A percentile compares a stretch with the other conserved stretches of the same genome.
phyloP scores from a whole-genome alignment of 2,888 invertebrate species.

The Proisotoma minuta region DNA sequence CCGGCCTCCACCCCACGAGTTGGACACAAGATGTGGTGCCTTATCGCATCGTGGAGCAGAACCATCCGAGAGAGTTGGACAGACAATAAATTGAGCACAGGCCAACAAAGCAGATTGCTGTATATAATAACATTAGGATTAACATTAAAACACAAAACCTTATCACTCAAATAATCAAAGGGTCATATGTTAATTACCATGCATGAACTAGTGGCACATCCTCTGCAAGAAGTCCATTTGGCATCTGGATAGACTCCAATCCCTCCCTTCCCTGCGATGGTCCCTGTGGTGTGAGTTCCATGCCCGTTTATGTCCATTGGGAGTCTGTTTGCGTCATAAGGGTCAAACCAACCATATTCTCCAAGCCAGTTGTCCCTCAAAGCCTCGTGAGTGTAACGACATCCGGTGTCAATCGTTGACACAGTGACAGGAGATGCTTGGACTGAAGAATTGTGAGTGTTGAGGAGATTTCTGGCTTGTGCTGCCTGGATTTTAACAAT shows the following conservation, averaged over 20 bases:
- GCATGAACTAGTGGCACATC: conserved; percentile 15
- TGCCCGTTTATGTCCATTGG: conserved; percentile 10
- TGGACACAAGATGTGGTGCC: conserved; percentile 35
- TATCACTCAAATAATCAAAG: no score
- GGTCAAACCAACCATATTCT: conserved; percentile 25
- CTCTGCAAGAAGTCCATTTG: conserved; percentile 12
- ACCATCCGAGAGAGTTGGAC: conserved; percentile 30
- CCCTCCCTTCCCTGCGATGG: conserved; percentile 8
- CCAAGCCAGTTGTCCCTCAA: conserved; percentile 2
- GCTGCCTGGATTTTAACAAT: background rate
- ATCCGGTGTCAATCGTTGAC: conserved; percentile 1
- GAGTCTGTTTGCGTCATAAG: background rate
- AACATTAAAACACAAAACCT: no score
- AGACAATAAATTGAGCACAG: conserved; percentile 33
- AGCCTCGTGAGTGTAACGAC: conserved; percentile 1
- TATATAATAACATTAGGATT: no score
- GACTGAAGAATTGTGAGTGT: background rate
- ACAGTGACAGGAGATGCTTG: background rate
- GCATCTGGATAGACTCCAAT: conserved; percentile 14
- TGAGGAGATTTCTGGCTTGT: background rate
- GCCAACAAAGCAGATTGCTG: no score
- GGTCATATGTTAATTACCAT: no score
- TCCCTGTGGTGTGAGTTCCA: conserved; percentile 20
- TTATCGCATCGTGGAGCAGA: conserved; percentile 23
- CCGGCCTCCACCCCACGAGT: no score